Base-by-base conservation (phyloP, 1,140 invertebrate genomes). In the Drosophila sp. region DNA sequence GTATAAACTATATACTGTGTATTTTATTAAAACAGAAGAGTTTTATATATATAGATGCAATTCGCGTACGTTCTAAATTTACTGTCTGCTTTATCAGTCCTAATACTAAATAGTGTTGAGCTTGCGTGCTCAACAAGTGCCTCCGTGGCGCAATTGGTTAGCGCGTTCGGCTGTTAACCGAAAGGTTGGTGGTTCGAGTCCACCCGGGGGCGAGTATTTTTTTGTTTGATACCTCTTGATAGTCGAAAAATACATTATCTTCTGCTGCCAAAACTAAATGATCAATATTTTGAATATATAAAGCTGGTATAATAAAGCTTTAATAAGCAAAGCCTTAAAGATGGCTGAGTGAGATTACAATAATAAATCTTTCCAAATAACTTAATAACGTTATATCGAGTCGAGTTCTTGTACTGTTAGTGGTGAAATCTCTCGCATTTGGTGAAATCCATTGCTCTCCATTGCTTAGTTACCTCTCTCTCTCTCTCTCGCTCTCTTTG, bases 141-240 rank as follows among this genome's bases (percentile, higher is more conserved):
- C 92, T 92, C 92, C 92, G 92, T 93, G 92, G 92, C 92, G 92
- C 92, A 93, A 92, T 90, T 84, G 92, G 92, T 92, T 92, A 93
- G 92, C 92, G 92, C 92, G 92, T 93, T 92, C 92, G 92, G 92
- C 92, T 93, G 92, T 93, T 93, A 93, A 93, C 93, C 93, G 93
- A 93, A 93, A 93, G 93, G 93, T 93, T 93, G 93, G 92, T 93
- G 92, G 93, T 93, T 93, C 93, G 93, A 93, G 62, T 93, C 93
- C 93, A 93, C 83, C 78, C 83, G 81, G 87, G 83, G 83, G 83
- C 83, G 83, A 40, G 0, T 16, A 0, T 0, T 65, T 70, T 56
- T 54, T n/a, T 56, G 41, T 54, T 59, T 9, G 38, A 25, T 51
- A 16, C n/a, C 4, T 9, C 36, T 18, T 34, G 32, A 1, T 34